Conservation (phyloP, 2,888 invertebrate species). For the Diaphora mendica region DNA sequence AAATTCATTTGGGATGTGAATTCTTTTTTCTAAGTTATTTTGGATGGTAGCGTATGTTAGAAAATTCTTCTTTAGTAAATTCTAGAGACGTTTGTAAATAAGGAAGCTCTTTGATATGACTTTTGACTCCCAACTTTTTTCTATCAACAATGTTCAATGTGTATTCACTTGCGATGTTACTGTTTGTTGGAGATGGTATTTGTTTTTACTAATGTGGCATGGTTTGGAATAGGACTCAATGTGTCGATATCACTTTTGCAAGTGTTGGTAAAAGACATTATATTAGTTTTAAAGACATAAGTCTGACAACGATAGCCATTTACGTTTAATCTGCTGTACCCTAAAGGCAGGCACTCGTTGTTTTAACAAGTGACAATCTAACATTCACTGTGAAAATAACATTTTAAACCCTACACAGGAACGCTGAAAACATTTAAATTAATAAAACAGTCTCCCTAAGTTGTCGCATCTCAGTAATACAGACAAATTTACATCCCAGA, state of each 20-base stretch:
- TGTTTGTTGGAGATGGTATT: neutral
- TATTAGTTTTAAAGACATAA: too few relatives aligned
- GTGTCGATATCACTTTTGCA: too few relatives aligned
- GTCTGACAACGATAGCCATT: too few relatives aligned
- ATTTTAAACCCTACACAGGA: neutral
- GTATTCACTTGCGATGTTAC: neutral
- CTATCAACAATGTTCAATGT: neutral
- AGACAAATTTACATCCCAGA: constrained; percentile 32
- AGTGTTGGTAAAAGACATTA: too few relatives aligned
- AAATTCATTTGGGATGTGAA: constrained; percentile 55
- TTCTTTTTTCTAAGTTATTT: constrained; percentile 48
- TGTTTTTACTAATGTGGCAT: neutral
- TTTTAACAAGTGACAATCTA: neutral
- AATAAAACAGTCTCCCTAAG: constrained; percentile 16
- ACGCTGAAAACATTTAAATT: constrained; percentile 17
- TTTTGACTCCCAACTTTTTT: neutral
- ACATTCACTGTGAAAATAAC: neutral
- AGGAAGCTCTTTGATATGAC: constrained; percentile 6
- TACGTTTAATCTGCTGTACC: too few relatives aligned
- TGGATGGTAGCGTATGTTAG: constrained; percentile 24
- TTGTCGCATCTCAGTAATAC: constrained; percentile 18
- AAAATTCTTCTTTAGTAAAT: constrained; percentile 34
- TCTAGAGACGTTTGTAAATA: constrained; percentile 23
- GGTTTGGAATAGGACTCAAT: neutral
- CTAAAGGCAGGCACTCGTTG: too few relatives aligned